phyloP scores from a whole-genome alignment of 2,797 vertebrate genomes.

The Scleropages formosus region DNA sequence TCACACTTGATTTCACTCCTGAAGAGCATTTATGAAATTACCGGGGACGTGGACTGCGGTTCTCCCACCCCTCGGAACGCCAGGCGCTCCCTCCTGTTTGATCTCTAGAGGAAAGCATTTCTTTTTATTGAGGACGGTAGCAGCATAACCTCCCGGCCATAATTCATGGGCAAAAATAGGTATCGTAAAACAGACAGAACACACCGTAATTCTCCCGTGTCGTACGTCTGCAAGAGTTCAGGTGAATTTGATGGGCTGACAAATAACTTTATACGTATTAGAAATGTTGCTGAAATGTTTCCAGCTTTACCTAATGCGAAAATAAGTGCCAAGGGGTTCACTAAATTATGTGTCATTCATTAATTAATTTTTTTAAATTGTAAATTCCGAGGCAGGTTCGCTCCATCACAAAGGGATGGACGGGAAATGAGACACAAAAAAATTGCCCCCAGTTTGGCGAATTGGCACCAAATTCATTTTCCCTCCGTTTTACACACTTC shows the following conservation, averaged over 20 bases:
- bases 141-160: constrained; percentile 77
- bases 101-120: background rate
- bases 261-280: constrained; percentile 85
- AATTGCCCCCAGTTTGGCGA: background rate
- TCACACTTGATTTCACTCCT: constrained; percentile 16
- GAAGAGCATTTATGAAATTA: background rate
- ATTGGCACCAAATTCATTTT: constrained; percentile 1
- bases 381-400: constrained; percentile 83
- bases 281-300: constrained; percentile 83
- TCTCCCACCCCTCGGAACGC: constrained; percentile 11
- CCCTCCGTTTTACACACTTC: background rate
- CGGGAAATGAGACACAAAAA: constrained; percentile 5
- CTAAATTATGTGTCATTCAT: constrained; percentile 86
- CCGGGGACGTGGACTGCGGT: too few species aligned
- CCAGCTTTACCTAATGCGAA: constrained; percentile 82
- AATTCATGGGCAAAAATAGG: constrained; percentile 74
- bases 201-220: constrained; percentile 80
- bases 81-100: constrained; percentile 12
- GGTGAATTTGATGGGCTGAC: constrained; percentile 84
- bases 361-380: too few species aligned
- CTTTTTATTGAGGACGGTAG: constrained; percentile 39
- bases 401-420: constrained; percentile 79
- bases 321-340: constrained; percentile 78
- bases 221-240: constrained; percentile 83
- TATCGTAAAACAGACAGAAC: constrained; percentile 77